Percentiles rank a stretch among this genome's conserved stretches.
phyloP scores from a whole-genome alignment of 2,113 vertebrate species.

The Centropristis striata region DNA sequence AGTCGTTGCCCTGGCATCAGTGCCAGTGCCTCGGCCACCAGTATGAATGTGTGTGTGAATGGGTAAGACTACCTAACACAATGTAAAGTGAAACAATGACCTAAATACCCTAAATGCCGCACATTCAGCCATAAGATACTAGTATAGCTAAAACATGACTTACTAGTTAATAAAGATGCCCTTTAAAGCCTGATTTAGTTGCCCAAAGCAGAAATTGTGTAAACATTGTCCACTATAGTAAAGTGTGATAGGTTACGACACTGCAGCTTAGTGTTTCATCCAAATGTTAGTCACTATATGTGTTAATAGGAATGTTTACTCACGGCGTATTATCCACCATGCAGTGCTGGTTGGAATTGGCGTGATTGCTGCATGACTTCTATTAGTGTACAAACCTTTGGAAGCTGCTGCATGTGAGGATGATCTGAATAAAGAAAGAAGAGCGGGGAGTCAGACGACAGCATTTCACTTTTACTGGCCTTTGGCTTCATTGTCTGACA shows the following conservation, averaged over 20 bases:
- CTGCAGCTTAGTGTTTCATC: background rate
- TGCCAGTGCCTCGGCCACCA: too few relatives aligned
- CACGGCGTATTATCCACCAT: background rate
- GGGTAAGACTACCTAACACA: too few relatives aligned
- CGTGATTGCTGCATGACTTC: slow-evolving; percentile 2
- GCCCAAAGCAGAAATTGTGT: background rate
- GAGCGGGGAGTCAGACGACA: slow-evolving; percentile 42
- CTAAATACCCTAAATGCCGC: too few relatives aligned
- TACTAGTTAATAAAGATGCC: background rate
- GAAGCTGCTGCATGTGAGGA: slow-evolving; percentile 19
- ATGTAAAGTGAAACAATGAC: too few relatives aligned
- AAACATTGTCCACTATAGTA: background rate
- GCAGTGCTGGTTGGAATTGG: background rate
- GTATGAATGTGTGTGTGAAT: too few relatives aligned
- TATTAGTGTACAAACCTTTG: slow-evolving; percentile 32
- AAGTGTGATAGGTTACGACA: background rate
- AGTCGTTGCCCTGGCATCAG: too few relatives aligned
- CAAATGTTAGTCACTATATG: background rate
- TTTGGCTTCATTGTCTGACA: slow-evolving; percentile 71
- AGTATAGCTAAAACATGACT: too few relatives aligned
- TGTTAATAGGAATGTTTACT: slow-evolving; percentile 11
- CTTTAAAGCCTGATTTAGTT: background rate
- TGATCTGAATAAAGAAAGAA: slow-evolving; percentile 28
- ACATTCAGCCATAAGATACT: too few relatives aligned
- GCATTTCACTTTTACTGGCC: slow-evolving; percentile 81